A percentile compares a stretch with the other conserved stretches of the same genome.
These are phyloP conservation scores for Hydractinia echinata DNA, from an alignment of 30 jellyfish, hydroid and myxozoan genomes.

Conservation along the genomic window DNA sequence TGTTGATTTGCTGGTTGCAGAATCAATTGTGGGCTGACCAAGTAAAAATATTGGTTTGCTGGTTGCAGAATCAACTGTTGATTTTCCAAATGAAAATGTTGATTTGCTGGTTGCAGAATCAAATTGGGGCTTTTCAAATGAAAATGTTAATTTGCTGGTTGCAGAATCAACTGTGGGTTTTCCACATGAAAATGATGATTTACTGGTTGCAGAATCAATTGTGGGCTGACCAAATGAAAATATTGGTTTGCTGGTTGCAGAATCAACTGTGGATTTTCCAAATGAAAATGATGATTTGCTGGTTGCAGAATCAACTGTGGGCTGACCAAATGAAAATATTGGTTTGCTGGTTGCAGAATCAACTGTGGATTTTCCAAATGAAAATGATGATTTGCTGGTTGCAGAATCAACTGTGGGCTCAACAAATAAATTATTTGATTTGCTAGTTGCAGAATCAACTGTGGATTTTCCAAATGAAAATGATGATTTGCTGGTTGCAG, in stretches of 20 bases:
- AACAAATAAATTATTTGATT: neutral
- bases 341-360: neutral
- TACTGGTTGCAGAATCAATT: neutral
- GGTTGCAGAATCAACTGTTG: neutral
- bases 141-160: neutral
- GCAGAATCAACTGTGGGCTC: neutral
- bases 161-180: neutral
- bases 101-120: neutral
- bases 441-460: neutral
- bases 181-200: neutral
- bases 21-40: too few relatives aligned
- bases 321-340: neutral
- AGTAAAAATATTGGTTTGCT: too few relatives aligned
- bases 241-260: neutral
- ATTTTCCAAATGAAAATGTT: neutral
- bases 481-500: neutral
- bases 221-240: neutral
- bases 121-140: neutral
- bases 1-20: too few relatives aligned
- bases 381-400: neutral
- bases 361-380: neutral
- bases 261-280: neutral
- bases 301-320: neutral
- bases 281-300: neutral
- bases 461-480: slow-evolving; percentile 2